Percentiles rank a stretch among this genome's conserved stretches.
Evolutionary conservation across 2,797 vertebrate species (phyloP).

Genomic region (Mallotus villosus): DNA sequence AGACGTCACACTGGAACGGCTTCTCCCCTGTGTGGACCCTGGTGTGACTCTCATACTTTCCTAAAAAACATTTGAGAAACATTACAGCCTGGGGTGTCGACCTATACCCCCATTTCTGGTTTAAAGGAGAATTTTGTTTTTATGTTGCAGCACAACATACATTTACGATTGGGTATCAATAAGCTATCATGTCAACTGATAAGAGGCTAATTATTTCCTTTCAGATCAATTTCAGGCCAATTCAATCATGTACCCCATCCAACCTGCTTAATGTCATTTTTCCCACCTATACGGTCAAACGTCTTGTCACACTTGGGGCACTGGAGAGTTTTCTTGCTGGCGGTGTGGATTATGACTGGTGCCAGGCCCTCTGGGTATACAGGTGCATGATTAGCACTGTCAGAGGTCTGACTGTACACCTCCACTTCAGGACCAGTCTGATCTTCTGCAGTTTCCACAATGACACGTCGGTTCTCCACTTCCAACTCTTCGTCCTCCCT

Average conservation of each 20-base stretch:
- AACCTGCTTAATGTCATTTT: not conserved
- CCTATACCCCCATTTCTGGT: no score
- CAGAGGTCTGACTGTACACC: conserved; percentile 45
- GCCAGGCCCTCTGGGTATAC: conserved; percentile 84
- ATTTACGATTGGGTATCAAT: not conserved
- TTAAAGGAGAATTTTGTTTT: no score
- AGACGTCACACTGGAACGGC: conserved; percentile 96
- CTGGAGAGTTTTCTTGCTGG: conserved; percentile 87
- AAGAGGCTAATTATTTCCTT: not conserved
- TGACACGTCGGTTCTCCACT: conserved; percentile 42
- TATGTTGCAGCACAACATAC: not conserved
- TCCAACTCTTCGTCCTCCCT: conserved; percentile 75
- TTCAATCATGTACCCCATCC: conserved; percentile 7
- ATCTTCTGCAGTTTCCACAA: conserved; percentile 54
- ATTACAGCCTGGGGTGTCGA: not conserved
- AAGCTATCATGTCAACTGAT: not conserved
- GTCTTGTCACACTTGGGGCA: conserved; percentile 96
- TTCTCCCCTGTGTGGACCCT: conserved; percentile 97
- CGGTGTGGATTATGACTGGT: conserved; percentile 83
- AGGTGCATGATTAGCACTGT: conserved; percentile 55
- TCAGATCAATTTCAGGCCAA: not conserved
- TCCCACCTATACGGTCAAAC: conserved; percentile 95
- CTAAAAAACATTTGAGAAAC: conserved; percentile 58
- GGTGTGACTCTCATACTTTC: conserved; percentile 96
- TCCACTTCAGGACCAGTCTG: conserved; percentile 68